Evolutionary conservation across 2,797 vertebrate species (phyloP), one percentile per base, ranked within the genome.

Genomic region (Vespertilio murinus): DNA sequence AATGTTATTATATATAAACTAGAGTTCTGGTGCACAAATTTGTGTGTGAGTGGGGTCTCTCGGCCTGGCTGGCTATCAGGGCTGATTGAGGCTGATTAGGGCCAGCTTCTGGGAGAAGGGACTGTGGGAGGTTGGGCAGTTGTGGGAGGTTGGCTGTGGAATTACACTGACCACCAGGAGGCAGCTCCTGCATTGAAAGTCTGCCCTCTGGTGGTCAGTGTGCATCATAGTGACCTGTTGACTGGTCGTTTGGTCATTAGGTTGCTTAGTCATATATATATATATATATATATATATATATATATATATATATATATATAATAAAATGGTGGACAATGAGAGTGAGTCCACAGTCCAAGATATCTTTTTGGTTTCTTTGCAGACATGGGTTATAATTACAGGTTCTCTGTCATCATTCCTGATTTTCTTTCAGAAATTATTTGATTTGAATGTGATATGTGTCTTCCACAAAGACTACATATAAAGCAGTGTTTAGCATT

Each of bases 401-500:
- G 52, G 8, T 75, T 47, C 30, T 94, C 2, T 59, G 17, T 79
- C n/a, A 89, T 71, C 3, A 73, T 92, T 90, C 18, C 65, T 28
- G 8, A 40, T 74, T 90, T 90, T 90, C 28, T 45, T 80, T 88
- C 23, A 94, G 45, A 80, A 85, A 74, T 87, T 81, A 52, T 23
- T 59, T 93, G 79, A 71, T 54, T 82, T 93, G 40, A 67, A 25
- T 38, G 5, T 71, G 45, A 16, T 18, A 38, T 12, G 0, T 81
- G 40, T 52, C 59, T 92, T 77, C 23, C 16, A 56, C 13, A 8
- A 95, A 42, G 25, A 4, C 33, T 59, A 54, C 20, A 54, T 54
- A 54, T 54, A 38, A 85, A 69, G n/a, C 30, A 65, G 17, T 30
- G 38, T 64, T 92, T 88, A 54, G 30, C 47, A 67, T 93, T 77